These are phyloP conservation scores for Australoheros scitulus DNA, from an alignment of 2,113 vertebrate species.

Conservation along the genomic window DNA sequence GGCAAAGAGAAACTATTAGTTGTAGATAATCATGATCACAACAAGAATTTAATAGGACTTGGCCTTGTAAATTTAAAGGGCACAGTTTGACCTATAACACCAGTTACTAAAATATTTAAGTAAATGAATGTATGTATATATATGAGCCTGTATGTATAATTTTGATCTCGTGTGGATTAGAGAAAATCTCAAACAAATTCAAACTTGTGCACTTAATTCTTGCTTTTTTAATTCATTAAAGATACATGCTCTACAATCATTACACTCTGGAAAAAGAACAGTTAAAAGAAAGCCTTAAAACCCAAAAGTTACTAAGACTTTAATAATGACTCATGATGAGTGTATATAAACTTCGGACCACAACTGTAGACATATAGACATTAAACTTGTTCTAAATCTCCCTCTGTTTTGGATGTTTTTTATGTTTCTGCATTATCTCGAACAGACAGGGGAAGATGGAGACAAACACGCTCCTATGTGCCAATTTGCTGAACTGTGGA, in stretches of 20 bases:
- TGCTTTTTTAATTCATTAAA: neutral
- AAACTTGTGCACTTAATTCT: neutral
- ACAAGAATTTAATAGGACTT: too few species aligned
- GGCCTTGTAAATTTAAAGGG: too few species aligned
- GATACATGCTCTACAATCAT: too few species aligned
- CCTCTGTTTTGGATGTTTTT: neutral
- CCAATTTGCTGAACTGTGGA: neutral
- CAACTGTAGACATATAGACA: neutral
- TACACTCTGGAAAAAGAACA: too few species aligned
- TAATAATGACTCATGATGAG: neutral
- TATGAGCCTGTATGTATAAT: neutral
- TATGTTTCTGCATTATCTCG: neutral
- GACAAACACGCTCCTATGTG: conserved; percentile 48
- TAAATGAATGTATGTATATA: neutral
- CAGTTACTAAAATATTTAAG: neutral
- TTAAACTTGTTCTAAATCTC: neutral
- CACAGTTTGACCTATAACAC: too few species aligned
- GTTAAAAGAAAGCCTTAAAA: too few species aligned
- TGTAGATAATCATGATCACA: too few species aligned
- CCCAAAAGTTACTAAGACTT: too few species aligned
- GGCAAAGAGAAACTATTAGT: too few species aligned
- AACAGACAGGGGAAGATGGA: conserved; percentile 38
- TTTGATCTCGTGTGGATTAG: too few species aligned
- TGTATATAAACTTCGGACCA: too few species aligned
- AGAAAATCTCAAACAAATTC: neutral